These are phyloP conservation scores for Apis dorsata DNA, from an alignment of 1,140 invertebrate species.

Conservation along the genomic window DNA sequence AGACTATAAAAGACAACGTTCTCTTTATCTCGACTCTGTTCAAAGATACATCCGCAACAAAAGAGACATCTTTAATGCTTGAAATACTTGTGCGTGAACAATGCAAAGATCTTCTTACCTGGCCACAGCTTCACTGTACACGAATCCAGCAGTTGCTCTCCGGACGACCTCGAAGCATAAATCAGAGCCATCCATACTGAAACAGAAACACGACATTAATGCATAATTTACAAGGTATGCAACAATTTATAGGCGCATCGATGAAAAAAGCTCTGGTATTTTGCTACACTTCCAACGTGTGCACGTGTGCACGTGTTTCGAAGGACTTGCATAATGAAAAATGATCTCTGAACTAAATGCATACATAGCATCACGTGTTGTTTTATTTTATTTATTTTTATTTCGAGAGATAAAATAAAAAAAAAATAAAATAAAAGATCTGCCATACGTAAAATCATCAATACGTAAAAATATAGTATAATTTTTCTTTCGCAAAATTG, in stretches of 20 bases:
- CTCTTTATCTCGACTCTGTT: not conserved
- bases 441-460: too few relatives aligned
- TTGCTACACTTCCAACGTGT: not conserved
- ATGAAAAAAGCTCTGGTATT: not conserved
- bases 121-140: slow-evolving; percentile 98
- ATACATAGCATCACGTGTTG: not conserved
- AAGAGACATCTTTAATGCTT: not conserved
- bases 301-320: not conserved
- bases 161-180: slow-evolving; percentile 99
- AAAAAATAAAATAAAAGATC: not conserved
- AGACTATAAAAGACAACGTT: not conserved
- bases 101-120: slow-evolving; percentile 85
- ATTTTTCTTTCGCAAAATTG: too few relatives aligned
- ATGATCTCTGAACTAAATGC: not conserved
- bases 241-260: not conserved
- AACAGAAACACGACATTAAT: slow-evolving; percentile 74
- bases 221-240: slow-evolving; percentile 21
- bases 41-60: not conserved
- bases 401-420: too few relatives aligned
- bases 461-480: too few relatives aligned
- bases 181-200: slow-evolving; percentile 98
- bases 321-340: not conserved
- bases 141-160: slow-evolving; percentile 96
- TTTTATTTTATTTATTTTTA: not conserved
- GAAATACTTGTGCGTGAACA: not conserved